phyloP scores from a whole-genome alignment of 2,797 vertebrate species.

The Gadopsis bispinosus region DNA sequence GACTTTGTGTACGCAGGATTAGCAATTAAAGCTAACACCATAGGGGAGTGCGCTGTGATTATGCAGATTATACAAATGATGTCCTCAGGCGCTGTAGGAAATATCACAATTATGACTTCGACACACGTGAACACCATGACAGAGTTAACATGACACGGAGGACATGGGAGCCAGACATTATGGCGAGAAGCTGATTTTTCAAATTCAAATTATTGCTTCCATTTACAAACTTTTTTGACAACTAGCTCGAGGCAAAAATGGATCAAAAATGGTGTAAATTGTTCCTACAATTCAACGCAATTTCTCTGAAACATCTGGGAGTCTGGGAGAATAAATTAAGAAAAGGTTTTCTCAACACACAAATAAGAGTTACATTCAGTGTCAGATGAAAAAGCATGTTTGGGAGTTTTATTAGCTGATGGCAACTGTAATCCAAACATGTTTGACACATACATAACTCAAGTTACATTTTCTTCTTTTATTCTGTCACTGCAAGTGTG shows the following conservation, averaged over 20 bases:
- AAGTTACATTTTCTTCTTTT: background rate
- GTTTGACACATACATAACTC: background rate
- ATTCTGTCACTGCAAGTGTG: background rate
- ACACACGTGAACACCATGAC: background rate
- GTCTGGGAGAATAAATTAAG: background rate
- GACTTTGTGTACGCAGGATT: slow-evolving; percentile 15
- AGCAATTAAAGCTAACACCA: slow-evolving; percentile 30
- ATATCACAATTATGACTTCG: background rate
- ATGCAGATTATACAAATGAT: slow-evolving; percentile 2
- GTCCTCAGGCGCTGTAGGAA: slow-evolving; percentile 14
- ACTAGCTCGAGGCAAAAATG: background rate
- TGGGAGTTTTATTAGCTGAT: background rate
- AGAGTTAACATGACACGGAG: background rate
- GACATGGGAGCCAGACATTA: no score
- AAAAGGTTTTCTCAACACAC: background rate
- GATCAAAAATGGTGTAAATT: background rate
- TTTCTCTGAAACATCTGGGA: background rate
- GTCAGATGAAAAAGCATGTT: background rate
- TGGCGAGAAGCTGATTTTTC: background rate
- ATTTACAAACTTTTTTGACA: background rate
- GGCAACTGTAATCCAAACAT: background rate
- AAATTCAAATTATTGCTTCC: background rate
- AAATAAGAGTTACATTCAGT: background rate
- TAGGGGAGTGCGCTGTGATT: slow-evolving; percentile 1
- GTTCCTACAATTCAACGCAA: background rate